Conservation (phyloP, 2,888 invertebrate species). For the Acleris emargana region DNA sequence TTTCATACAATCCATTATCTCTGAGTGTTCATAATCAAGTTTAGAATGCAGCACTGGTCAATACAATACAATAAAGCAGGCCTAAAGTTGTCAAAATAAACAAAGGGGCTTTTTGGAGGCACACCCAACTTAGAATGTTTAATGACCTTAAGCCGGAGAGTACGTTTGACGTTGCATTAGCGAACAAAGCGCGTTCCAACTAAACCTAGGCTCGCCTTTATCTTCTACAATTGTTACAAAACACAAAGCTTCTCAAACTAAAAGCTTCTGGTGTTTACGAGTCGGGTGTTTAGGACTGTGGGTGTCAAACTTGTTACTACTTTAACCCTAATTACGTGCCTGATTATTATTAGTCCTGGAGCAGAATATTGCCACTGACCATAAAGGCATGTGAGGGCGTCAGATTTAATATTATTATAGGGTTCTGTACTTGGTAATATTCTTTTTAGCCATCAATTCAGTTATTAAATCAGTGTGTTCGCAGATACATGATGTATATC, state of each 20-base stretch:
- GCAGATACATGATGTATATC: too few species aligned
- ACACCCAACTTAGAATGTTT: constrained; percentile 59
- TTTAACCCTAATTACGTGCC: constrained; percentile 16
- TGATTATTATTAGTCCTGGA: neutral
- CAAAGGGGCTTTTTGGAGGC: constrained; percentile 38
- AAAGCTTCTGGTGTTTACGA: constrained; percentile 59
- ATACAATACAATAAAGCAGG: constrained; percentile 14
- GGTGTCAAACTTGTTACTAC: constrained; percentile 26
- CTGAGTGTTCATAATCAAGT: constrained; percentile 2
- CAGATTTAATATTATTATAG: too few species aligned
- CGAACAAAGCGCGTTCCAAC: constrained; percentile 68
- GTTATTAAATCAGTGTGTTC: too few species aligned
- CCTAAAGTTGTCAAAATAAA: constrained; percentile 32
- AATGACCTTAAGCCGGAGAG: constrained; percentile 65
- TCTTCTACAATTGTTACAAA: constrained; percentile 68
- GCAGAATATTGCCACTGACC: too few species aligned
- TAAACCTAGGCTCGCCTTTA: constrained; percentile 67
- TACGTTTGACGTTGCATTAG: constrained; percentile 72
- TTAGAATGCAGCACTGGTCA: constrained; percentile 14
- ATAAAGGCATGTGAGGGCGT: too few species aligned
- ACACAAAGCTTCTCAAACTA: constrained; percentile 67
- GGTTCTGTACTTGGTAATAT: too few species aligned
- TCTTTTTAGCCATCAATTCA: too few species aligned
- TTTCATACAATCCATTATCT: neutral
- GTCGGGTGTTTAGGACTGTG: constrained; percentile 26